Conservation (phyloP, 2,797 vertebrate species). For the Siniperca obscura region DNA sequence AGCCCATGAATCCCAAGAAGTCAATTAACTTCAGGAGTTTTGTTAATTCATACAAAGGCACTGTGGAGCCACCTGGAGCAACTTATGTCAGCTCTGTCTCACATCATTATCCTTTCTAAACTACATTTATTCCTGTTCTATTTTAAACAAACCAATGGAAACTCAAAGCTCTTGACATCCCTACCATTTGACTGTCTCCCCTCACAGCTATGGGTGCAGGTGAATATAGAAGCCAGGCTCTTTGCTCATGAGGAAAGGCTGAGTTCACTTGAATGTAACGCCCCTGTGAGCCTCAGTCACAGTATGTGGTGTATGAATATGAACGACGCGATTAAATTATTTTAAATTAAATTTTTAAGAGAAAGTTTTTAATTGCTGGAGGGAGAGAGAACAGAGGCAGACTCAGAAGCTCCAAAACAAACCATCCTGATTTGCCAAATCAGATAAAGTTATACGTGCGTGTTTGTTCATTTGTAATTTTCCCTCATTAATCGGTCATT, state of each 20-base stretch:
- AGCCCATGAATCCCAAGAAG: background rate
- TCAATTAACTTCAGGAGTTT: slow-evolving; percentile 52
- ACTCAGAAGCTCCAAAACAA: slow-evolving; percentile 23
- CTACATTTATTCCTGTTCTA: slow-evolving; percentile 57
- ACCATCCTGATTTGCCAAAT: slow-evolving; percentile 5
- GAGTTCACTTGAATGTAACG: slow-evolving; percentile 45
- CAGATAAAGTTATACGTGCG: background rate
- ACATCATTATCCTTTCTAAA: slow-evolving; percentile 58
- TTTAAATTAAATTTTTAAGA: slow-evolving; percentile 1
- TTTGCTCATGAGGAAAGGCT: slow-evolving; percentile 25
- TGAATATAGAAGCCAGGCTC: slow-evolving; percentile 26
- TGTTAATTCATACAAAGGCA: slow-evolving; percentile 59
- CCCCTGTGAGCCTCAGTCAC: slow-evolving; percentile 43
- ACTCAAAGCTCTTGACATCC: slow-evolving; percentile 51
- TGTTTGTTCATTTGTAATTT: background rate
- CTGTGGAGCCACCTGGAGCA: slow-evolving; percentile 35
- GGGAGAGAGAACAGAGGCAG: slow-evolving; percentile 12
- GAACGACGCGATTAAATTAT: slow-evolving; percentile 48
- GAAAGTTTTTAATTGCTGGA: slow-evolving; percentile 37
- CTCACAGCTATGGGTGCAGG: slow-evolving; percentile 30
- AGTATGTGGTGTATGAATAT: slow-evolving; percentile 65
- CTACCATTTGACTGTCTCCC: slow-evolving; percentile 49
- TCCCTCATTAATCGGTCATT: background rate
- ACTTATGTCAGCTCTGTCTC: slow-evolving; percentile 47
- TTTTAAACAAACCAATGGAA: slow-evolving; percentile 51